Percentiles rank a stretch among this genome's conserved stretches.
Evolutionary conservation across 2,797 vertebrate genomes (phyloP).

Genomic region (Acrossocheilus fasciatus): DNA sequence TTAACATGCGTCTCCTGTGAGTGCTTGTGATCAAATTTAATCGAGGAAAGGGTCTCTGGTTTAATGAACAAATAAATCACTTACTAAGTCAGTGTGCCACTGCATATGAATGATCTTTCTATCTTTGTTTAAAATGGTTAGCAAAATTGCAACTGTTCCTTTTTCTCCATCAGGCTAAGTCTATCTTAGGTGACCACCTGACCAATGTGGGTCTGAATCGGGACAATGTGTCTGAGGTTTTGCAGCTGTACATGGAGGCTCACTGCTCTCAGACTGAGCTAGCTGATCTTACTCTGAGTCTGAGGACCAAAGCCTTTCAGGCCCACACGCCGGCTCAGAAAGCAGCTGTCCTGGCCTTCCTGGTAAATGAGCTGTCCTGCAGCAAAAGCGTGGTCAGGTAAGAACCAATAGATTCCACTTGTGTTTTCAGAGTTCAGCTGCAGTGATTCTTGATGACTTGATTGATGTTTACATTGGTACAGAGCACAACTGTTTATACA

Average conservation of each 20-base stretch:
- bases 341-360: constrained; percentile 91
- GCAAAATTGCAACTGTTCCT: neutral
- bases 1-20: neutral
- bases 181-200: constrained; percentile 95
- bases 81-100: neutral
- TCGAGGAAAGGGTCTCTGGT: neutral
- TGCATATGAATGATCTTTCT: neutral
- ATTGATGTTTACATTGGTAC: neutral
- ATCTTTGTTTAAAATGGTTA: neutral
- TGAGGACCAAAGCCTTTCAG: constrained; percentile 98
- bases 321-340: constrained; percentile 95
- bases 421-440: neutral
- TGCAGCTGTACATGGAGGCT: constrained; percentile 97
- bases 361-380: constrained; percentile 95
- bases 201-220: constrained; percentile 96
- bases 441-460: neutral
- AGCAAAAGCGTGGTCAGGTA: constrained; percentile 97
- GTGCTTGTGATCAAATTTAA: neutral
- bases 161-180: constrained; percentile 85
- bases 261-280: constrained; percentile 91
- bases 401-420: constrained; percentile 42
- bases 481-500: neutral
- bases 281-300: constrained; percentile 82
- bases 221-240: constrained; percentile 97
- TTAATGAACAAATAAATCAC: constrained; percentile 3